Base-by-base conservation (phyloP, 2,797 vertebrate genomes). In the Acomys russatus region DNA sequence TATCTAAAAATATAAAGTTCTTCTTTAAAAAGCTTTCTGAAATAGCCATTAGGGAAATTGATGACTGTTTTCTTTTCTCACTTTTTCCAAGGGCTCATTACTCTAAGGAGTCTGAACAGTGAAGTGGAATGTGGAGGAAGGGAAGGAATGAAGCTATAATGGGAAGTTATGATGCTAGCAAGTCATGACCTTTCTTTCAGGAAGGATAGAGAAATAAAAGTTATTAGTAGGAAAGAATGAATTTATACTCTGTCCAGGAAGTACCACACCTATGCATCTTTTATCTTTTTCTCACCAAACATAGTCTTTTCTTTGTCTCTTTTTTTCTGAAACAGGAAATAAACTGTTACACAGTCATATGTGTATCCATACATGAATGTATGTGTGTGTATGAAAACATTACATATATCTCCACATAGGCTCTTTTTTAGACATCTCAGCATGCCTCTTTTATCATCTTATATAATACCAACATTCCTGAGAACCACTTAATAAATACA, bases 11-110 rank as follows among this genome's bases (percentile, higher is more conserved):
- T 98, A 98, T 87, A 97, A 98, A 97, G 87, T 91, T 83, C 35
- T 54, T 70, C 54, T 87, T 10, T 71, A 30, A 89, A 96, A 96
- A 96, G 94, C 96, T 94, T 98, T 98, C 97, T 96, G 83, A 97
- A 98, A 98, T 96, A 97, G 95, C 98, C 98, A 98, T 98, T 98
- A 98, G 97, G 98, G 96, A 98, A 98, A 98, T 98, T 98, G 98
- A 98, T 98, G 98, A 94, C 97, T 98, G 96, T 98, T 98, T 98
- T 91, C 96, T 98, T 98, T 98, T 91, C 96, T 98, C 91, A 95
- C 59, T 92, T 54, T 96, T 97, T 98, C 97, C 38, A 33, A 98
- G 94, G 97, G 95, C 94, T 97, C 92, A 94, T 98, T 98, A 97
- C 30, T 94, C 95, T 56, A 85, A 93, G 74, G 88, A 94, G 93